Conservation (phyloP, 2,888 invertebrate genomes). For the Listrodromus nycthemerus region DNA sequence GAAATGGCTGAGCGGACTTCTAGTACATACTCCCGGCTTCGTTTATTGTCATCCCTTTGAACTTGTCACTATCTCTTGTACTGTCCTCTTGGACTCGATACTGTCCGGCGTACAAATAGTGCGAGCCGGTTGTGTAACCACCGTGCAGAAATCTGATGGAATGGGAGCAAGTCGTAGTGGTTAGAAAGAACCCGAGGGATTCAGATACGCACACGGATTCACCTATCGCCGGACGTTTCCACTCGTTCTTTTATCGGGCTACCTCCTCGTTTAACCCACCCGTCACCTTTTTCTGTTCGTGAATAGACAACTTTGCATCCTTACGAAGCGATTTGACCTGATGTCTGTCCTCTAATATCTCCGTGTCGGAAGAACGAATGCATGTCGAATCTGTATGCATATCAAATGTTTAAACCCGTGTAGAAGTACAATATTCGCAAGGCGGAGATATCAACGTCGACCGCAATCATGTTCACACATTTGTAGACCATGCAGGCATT, state of each 20-base stretch:
- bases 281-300: not conserved
- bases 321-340: constrained; percentile 9
- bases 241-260: not conserved
- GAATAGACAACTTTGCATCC: not conserved
- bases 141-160: constrained; percentile 25
- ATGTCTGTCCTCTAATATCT: not conserved
- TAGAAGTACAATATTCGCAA: not conserved
- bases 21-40: constrained; percentile 40
- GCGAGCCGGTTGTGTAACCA: constrained; percentile 14
- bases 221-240: not conserved
- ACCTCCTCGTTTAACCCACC: not conserved
- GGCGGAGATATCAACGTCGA: not conserved
- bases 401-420: not conserved
- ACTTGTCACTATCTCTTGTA: constrained; percentile 15
- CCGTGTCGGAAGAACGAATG: not conserved
- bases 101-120: constrained; percentile 35
- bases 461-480: no score
- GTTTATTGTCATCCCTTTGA: constrained; percentile 44
- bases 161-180: constrained; percentile 44
- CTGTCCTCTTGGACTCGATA: constrained; percentile 8
- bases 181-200: constrained; percentile 52
- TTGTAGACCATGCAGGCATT: not conserved
- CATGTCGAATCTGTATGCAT: not conserved
- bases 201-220: constrained; percentile 27
- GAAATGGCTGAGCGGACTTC: constrained; percentile 28